Base-by-base conservation (phyloP, 1,140 invertebrate genomes). In the Brachionus sp. region DNA sequence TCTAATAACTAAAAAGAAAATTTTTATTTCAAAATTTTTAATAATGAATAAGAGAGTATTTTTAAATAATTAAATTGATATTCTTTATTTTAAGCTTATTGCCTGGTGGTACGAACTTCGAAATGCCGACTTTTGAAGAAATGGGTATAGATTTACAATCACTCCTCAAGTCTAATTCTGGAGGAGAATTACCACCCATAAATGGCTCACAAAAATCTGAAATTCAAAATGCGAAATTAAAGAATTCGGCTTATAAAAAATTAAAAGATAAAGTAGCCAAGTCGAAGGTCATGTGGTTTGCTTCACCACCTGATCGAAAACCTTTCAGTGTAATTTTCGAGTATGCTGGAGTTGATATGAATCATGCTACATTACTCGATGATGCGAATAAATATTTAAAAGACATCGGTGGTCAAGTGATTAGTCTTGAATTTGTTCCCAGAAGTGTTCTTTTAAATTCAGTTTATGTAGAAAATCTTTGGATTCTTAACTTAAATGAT, bases 71-170 rank as follows among this genome's bases (percentile, higher is more conserved):
- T 6, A 3, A 23, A 19, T 78, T 35, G 37, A n/a, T 29, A 46
- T 77, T 78, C 23, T 29, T 29, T 29, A 25, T 33, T 53, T 53
- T 62, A 53, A 80, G 77, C 10, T n/a, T 80, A 16, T 80, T 80
- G 35, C 77, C 77, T 25, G 77, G 77, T 33, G 77, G 50, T 37
- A 37, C 19, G 57, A 80, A 80, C 57, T 80, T 80, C 16, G 77
- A 80, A 19, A 62, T 80, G 77, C 77, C 77, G 9, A 80, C 77
- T 42, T 80, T 80, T 44, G 77, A 80, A 42, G 77, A 80, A 66
- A 62, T 80, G 77, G 77, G 77, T 12, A 80, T 80, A 13, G 29
- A 80, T 44, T 66, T 80, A 9, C 25, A 80, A 0, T 37, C 33
- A 13, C 23, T 80, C 9, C 7, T 80, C 29, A 75, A 75, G 19